These are phyloP conservation scores for Laupala kohalensis DNA, from an alignment of 1,140 invertebrate species.

Conservation along the genomic window DNA sequence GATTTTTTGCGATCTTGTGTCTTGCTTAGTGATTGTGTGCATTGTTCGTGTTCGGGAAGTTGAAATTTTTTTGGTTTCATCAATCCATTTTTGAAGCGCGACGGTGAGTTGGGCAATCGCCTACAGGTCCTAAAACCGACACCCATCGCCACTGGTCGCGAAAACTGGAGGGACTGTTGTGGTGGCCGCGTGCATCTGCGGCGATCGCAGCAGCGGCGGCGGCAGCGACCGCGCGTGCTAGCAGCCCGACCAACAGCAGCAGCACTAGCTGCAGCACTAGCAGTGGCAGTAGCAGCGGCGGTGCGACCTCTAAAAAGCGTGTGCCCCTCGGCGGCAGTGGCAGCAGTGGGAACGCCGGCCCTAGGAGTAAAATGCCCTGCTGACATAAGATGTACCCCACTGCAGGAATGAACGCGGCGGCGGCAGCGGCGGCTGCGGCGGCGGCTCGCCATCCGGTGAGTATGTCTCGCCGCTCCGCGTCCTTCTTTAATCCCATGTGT, in stretches of 20 bases:
- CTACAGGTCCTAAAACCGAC: neutral
- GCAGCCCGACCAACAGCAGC: neutral
- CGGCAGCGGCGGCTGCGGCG: conserved; percentile 41
- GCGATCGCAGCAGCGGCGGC: neutral
- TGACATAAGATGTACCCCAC: conserved; percentile 20
- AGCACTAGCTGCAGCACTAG: neutral
- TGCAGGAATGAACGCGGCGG: conserved; percentile 43
- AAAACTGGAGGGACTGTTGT: conserved; percentile 8
- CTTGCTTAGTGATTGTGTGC: neutral
- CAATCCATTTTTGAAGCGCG: too few species aligned
- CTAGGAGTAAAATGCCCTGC: conserved; percentile 12
- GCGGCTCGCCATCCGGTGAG: conserved; percentile 41
- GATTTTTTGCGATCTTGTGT: neutral
- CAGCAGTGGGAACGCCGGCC: neutral
- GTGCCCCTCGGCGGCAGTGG: neutral
- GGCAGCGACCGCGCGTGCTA: neutral
- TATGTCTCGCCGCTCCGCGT: too few species aligned
- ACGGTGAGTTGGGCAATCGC: too few species aligned
- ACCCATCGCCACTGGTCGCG: neutral
- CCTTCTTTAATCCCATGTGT: too few species aligned
- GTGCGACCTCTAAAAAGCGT: neutral
- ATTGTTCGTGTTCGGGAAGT: neutral
- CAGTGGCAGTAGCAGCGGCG: neutral
- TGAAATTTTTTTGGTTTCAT: neutral
- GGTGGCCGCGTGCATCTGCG: neutral